Evolutionary conservation across 2,888 invertebrate species (phyloP).

Genomic region (Busseola fusca): DNA sequence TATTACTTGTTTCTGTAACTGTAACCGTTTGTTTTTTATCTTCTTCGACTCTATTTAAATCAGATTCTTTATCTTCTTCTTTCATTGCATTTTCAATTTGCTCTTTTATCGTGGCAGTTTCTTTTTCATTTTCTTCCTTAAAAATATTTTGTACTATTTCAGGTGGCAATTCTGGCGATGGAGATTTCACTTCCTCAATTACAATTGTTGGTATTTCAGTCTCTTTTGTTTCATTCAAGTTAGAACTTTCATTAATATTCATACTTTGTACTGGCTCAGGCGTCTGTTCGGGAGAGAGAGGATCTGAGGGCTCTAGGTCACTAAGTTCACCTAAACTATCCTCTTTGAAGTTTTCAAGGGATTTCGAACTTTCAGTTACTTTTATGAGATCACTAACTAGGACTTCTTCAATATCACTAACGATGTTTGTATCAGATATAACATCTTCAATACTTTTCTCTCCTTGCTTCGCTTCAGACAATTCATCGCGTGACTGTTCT

Average conservation of each 20-base stretch:
- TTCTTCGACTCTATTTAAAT: conserved; percentile 30
- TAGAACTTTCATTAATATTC: conserved; percentile 52
- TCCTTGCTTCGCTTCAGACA: conserved; percentile 33
- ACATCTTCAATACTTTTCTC: conserved; percentile 28
- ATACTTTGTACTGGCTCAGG: conserved; percentile 77
- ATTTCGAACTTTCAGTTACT: conserved; percentile 49
- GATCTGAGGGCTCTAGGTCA: conserved; percentile 48
- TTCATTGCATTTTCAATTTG: conserved; percentile 35
- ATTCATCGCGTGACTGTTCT: conserved; percentile 52
- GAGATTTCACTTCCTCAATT: conserved; percentile 58
- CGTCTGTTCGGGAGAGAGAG: conserved; percentile 55
- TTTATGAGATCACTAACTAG: conserved; percentile 63
- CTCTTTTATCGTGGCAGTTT: conserved; percentile 34
- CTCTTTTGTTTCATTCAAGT: conserved; percentile 54
- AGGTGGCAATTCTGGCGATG: conserved; percentile 71
- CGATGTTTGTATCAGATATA: conserved; percentile 37
- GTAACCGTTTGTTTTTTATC: conserved; percentile 51
- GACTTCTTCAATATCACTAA: conserved; percentile 57
- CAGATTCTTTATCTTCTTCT: conserved; percentile 22
- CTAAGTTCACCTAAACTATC: conserved; percentile 54
- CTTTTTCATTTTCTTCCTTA: conserved; percentile 61
- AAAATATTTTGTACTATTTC: conserved; percentile 81
- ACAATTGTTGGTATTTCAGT: conserved; percentile 59
- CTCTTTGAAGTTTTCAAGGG: conserved; percentile 39
- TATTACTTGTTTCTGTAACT: conserved; percentile 41